Evolutionary conservation across 2,888 invertebrate species (phyloP).

Genomic region (Polyommatus icarus): DNA sequence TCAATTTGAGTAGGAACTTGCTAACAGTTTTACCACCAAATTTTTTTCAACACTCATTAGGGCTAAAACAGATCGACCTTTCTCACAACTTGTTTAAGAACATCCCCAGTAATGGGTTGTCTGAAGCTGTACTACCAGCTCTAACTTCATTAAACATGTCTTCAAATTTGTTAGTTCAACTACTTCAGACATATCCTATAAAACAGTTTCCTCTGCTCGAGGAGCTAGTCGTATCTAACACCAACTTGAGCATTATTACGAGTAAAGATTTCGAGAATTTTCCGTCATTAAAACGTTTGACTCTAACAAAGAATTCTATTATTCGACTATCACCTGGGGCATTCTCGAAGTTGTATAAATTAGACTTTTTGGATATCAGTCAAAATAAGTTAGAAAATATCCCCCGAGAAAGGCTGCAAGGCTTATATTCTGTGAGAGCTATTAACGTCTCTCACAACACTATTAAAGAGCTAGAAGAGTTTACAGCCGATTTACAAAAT

Average conservation of each 20-base stretch:
- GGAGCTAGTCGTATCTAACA: slow-evolving; percentile 88
- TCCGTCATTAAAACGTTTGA: slow-evolving; percentile 87
- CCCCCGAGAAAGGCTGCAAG: slow-evolving; percentile 91
- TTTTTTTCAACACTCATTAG: slow-evolving; percentile 87
- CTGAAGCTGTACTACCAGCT: slow-evolving; percentile 86
- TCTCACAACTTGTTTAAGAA: slow-evolving; percentile 89
- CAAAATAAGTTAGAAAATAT: slow-evolving; percentile 90
- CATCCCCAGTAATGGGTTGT: slow-evolving; percentile 88
- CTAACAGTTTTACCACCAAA: slow-evolving; percentile 89
- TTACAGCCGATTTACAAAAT: slow-evolving; percentile 87
- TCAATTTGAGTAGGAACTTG: slow-evolving; percentile 88
- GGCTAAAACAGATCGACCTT: slow-evolving; percentile 87
- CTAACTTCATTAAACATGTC: slow-evolving; percentile 90
- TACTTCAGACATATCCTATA: slow-evolving; percentile 85
- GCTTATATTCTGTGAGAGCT: slow-evolving; percentile 85
- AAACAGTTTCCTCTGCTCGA: slow-evolving; percentile 89
- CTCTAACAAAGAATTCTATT: slow-evolving; percentile 86
- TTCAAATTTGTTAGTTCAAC: slow-evolving; percentile 88
- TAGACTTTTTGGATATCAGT: slow-evolving; percentile 89
- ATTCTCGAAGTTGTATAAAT: slow-evolving; percentile 87
- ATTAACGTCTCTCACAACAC: slow-evolving; percentile 92
- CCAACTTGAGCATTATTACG: slow-evolving; percentile 90
- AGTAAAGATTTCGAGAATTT: slow-evolving; percentile 93
- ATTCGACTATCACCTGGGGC: slow-evolving; percentile 91
- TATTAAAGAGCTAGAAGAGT: slow-evolving; percentile 89